Evolutionary conservation across 2,888 invertebrate species (phyloP), one percentile per base, ranked within the genome.

Genomic region (Drosophila kanekoi): DNA sequence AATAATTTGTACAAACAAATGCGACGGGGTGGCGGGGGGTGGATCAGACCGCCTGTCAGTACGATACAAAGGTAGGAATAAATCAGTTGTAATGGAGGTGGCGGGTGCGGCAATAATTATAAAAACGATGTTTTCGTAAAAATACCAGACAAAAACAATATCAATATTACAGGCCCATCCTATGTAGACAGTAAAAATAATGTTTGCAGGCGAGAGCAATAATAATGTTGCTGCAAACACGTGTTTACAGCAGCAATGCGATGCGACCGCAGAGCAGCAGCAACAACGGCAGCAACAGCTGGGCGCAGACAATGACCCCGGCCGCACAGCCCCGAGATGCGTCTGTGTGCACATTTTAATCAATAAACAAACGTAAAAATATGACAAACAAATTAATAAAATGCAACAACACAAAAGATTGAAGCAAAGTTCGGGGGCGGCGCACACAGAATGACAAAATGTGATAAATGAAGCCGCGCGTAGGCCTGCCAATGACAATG

Each of bases 361-460:
- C 89, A 87, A 87, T 89, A 89, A 90, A 89, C 87, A 89, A 87
- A 81, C 70, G 81, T 77, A 72, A 80, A 89, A 88, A 83, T 81
- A 88, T 81, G 87, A 89, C 89, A 89, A 90, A 88, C 82, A 84
- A 89, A 88, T 89, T 88, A 86, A 89, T 89, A 81, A 90, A 89
- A 88, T 81, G 73, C 84, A 81, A 73, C 68, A 62, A 70, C 54
- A 73, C 33, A 67, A 57, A 51, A 53, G 44, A 61, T 14, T 51
- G 44, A 54, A 74, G 53, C 66, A 54, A 33, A 45, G 65, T 74
- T 49, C 44, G 23, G 51, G 33, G 10, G 11, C 9, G n/a, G 35
- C 38, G 37, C 52, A 63, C 68, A 76, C 77, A 68, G 40, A 38
- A 66, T 73, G 81, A 72, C 77, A 74, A 81, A 77, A 87, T 81